Base-by-base conservation (phyloP, 2,888 invertebrate species). In the Leucoptera coffeella region DNA sequence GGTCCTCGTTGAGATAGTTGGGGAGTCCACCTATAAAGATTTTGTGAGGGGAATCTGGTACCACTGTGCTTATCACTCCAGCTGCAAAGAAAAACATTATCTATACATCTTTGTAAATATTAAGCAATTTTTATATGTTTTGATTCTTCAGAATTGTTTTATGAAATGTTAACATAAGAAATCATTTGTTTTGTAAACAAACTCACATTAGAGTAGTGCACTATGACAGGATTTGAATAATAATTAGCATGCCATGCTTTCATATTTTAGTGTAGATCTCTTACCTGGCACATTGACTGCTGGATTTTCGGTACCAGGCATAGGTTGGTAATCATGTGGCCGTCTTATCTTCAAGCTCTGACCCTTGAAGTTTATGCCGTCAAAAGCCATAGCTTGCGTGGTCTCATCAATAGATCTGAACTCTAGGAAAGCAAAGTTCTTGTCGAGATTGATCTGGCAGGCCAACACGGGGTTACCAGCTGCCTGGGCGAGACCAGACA, bases 311-410 rank as follows among this genome's bases (percentile, higher is more conserved):
- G 87, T 85, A 42, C 95, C 95, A 29, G 94, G 94, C 80, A 96
- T 91, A 1, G 97, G 96, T 50, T 97, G 96, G 53, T 97, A 99
- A 73, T 99, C 97, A 47, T 96, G 90, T 1, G 97, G 97, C 43
- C 97, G 78, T 35, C 97, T 78, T 35, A 99, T 95, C 73, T 97
- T 97, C 53, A 99, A 81, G 59, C 94, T 94, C 59, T 97, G 97
- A 22, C 91, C 91, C 67, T 97, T 95, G 59, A 96, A 97, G 61
- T 94, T 95, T 39, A 97, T 96, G 17, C 97, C 97, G 67, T 97
- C 97, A 62, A 97, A 97, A 13, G 96, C 96, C 94, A 97, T 96
- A 2, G 96, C 96, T 52, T 96, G 95, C 22, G 97, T 95, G 4
- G 96, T 96, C 64, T 97, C 97, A 73, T 97, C 97, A 49, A 97